These are phyloP conservation scores for Scaptomyza reducta DNA, from an alignment of 2,888 invertebrate species.

Conservation along the genomic window DNA sequence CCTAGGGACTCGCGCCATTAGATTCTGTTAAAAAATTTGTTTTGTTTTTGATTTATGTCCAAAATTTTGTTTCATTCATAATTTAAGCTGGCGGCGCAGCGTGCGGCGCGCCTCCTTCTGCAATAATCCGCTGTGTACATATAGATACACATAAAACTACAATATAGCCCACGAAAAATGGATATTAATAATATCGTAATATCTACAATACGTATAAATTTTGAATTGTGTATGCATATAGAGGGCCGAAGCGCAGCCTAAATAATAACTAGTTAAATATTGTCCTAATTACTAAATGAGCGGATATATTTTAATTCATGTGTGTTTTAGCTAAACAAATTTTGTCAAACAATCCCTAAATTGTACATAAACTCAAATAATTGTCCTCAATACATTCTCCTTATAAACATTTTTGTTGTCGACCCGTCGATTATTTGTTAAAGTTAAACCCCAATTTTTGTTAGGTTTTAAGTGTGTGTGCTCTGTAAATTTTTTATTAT, in stretches of 20 bases:
- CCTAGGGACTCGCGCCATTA: no score
- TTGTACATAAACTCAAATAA: conserved; percentile 68
- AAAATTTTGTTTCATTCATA: conserved; percentile 77
- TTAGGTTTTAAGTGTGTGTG: conserved; percentile 75
- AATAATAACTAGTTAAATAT: conserved; percentile 72
- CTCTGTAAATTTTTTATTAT: conserved; percentile 57
- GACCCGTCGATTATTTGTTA: conserved; percentile 63
- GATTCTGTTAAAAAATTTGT: no score
- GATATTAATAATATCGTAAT: no score
- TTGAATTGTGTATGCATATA: conserved; percentile 51
- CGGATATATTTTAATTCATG: conserved; percentile 57
- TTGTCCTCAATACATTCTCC: conserved; percentile 37
- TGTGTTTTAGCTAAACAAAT: conserved; percentile 57
- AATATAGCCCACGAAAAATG: conserved; percentile 45
- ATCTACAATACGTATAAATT: conserved; percentile 42
- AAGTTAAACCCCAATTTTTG: conserved; percentile 67
- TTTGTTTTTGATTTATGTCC: conserved; percentile 78
- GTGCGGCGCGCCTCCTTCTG: conserved; percentile 65
- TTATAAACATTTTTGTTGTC: conserved; percentile 38
- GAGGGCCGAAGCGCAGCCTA: conserved; percentile 57
- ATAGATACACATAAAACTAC: conserved; percentile 53
- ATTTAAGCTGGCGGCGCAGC: conserved; percentile 71
- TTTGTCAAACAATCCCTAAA: conserved; percentile 36
- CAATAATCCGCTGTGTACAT: conserved; percentile 69
- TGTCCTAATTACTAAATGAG: conserved; percentile 54